Conservation (phyloP, 2,113 vertebrate genomes). For the Struthio camelus region DNA sequence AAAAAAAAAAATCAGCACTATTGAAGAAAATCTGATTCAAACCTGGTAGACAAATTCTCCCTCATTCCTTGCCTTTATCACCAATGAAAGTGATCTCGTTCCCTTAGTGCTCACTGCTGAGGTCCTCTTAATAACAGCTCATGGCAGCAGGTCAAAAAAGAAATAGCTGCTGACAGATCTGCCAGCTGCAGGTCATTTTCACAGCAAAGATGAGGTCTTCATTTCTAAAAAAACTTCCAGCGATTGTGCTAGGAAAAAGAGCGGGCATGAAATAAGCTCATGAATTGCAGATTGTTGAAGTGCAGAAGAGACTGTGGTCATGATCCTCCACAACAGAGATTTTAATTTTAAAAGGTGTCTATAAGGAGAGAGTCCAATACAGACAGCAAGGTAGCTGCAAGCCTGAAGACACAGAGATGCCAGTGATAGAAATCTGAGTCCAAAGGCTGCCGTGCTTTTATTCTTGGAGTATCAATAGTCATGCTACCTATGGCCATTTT, state of each 20-base stretch:
- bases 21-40: background rate
- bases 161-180: background rate
- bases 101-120: background rate
- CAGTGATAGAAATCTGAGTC: background rate
- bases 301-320: background rate
- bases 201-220: background rate
- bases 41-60: background rate
- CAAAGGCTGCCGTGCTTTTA: background rate
- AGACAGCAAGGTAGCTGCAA: background rate
- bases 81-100: background rate
- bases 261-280: background rate
- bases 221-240: background rate
- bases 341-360: background rate
- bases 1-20: background rate
- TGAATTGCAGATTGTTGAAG: background rate
- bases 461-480: background rate
- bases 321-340: background rate
- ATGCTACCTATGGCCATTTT: background rate
- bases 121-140: background rate
- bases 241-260: background rate
- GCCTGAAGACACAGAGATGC: rapidly evolving
- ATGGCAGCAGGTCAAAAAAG: background rate
- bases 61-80: background rate
- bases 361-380: background rate
- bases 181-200: background rate